Evolutionary conservation across 1,140 invertebrate genomes (phyloP).

Genomic region (Drosophila suzukii): DNA sequence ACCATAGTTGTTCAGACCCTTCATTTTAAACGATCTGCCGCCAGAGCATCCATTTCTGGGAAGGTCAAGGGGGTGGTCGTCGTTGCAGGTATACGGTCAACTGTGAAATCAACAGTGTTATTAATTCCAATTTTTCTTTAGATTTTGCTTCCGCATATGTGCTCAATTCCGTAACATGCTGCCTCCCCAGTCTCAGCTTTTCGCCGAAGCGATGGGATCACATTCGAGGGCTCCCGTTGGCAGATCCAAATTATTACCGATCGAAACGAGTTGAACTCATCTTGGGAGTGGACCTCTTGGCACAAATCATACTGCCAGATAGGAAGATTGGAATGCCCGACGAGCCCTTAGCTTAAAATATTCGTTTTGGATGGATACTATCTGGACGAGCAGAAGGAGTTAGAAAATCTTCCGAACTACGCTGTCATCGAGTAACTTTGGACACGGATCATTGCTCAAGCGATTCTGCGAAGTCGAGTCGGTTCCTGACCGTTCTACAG

Average conservation of each 20-base stretch:
- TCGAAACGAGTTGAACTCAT: background rate
- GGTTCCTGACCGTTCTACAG: background rate
- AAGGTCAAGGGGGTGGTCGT: background rate
- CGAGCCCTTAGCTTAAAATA: background rate
- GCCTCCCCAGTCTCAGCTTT: background rate
- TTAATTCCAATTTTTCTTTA: background rate
- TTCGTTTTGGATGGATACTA: background rate
- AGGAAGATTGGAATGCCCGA: background rate
- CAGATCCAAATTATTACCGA: background rate
- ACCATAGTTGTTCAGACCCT: background rate
- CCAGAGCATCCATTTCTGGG: background rate
- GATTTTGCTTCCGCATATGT: background rate
- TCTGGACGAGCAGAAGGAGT: background rate
- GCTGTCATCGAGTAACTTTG: background rate
- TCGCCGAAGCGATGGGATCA: background rate
- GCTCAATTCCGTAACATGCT: background rate
- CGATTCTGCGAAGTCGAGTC: background rate
- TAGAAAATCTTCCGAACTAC: background rate
- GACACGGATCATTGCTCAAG: background rate
- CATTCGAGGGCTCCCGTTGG: too few species aligned
- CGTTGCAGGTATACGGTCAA: background rate
- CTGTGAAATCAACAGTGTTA: background rate
- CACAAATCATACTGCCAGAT: too few species aligned
- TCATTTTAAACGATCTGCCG: background rate
- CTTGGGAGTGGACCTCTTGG: background rate